Evolutionary conservation across 2,113 vertebrate species (phyloP).

Genomic region (Hypocryptadius cinnamomeus): DNA sequence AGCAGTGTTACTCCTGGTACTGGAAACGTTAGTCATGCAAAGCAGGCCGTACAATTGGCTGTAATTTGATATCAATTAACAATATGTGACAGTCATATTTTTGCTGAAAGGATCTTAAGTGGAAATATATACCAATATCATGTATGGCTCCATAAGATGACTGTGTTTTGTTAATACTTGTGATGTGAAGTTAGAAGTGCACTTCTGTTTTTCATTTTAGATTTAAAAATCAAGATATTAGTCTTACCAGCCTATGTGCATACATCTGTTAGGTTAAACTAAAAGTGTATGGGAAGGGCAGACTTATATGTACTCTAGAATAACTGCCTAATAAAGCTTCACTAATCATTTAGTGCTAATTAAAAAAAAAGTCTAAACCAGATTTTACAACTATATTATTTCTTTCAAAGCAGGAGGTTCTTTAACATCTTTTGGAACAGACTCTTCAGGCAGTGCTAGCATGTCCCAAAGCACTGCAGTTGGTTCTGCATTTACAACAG

Average conservation of each 20-base stretch:
- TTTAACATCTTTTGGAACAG: conserved; percentile 78
- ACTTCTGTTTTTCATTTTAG: background rate
- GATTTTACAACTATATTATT: background rate
- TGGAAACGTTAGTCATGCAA: background rate
- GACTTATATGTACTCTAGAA: background rate
- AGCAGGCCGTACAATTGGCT: background rate
- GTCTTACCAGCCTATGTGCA: background rate
- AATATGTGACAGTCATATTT: background rate
- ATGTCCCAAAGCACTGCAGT: conserved; percentile 74
- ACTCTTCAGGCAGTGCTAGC: conserved; percentile 64
- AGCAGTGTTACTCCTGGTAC: background rate
- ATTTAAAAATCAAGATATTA: background rate
- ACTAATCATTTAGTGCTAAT: background rate
- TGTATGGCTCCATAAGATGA: background rate
- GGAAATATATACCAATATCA: background rate
- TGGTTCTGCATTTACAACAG: conserved; percentile 73
- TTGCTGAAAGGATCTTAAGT: background rate
- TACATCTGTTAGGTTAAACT: background rate
- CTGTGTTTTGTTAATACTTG: background rate
- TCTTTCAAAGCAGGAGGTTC: conserved; percentile 77
- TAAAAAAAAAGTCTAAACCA: background rate
- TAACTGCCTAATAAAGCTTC: background rate
- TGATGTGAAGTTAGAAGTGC: background rate
- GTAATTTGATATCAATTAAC: rapidly evolving
- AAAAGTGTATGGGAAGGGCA: background rate